Conservation (phyloP, 2,888 invertebrate genomes). For the Oligia strigilis region DNA sequence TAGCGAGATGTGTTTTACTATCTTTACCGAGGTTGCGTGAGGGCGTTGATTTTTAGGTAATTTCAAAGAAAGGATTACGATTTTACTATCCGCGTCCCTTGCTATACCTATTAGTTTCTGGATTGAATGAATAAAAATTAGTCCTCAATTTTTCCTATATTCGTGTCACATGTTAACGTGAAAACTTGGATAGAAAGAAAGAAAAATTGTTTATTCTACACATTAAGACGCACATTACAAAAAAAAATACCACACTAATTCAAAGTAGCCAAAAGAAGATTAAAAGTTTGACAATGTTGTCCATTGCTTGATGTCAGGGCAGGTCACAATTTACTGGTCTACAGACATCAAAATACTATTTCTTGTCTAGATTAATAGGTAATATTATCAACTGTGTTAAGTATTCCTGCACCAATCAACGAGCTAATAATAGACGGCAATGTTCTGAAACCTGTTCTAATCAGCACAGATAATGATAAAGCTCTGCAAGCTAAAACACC, state of each 20-base stretch:
- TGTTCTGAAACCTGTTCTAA: constrained; percentile 32
- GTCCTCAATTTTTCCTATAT: not conserved
- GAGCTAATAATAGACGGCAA: constrained; percentile 21
- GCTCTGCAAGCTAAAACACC: constrained; percentile 12
- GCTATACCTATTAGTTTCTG: not conserved
- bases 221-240: too few relatives aligned
- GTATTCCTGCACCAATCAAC: constrained; percentile 3
- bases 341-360: not conserved
- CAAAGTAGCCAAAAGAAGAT: too few relatives aligned
- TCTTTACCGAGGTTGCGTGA: not conserved
- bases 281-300: too few relatives aligned
- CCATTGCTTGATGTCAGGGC: too few relatives aligned
- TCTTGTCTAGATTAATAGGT: not conserved
- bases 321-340: too few relatives aligned
- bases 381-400: constrained; percentile 13
- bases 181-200: not conserved
- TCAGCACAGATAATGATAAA: constrained; percentile 27
- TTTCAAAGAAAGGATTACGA: not conserved
- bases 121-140: not conserved
- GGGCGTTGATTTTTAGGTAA: not conserved
- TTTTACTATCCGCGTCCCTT: not conserved
- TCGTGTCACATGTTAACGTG: not conserved
- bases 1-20: constrained; percentile 13
- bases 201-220: too few relatives aligned
- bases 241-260: too few relatives aligned